Conservation (phyloP, 2,113 vertebrate species). For the Otis tarda region DNA sequence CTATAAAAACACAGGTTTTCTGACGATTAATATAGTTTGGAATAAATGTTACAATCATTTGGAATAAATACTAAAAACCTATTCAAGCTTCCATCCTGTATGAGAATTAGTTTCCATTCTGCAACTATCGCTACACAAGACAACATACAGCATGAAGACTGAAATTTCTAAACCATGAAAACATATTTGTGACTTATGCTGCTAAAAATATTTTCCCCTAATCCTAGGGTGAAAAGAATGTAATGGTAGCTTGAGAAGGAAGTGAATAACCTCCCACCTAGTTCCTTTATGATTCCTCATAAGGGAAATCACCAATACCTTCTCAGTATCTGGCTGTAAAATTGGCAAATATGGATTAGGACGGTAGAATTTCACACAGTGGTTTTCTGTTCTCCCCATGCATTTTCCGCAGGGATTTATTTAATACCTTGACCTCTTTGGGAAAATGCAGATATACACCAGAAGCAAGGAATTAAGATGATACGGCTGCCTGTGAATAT, state of each 20-base stretch:
- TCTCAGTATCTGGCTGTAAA: background rate
- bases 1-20: background rate
- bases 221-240: background rate
- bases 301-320: background rate
- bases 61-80: background rate
- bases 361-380: conserved; percentile 28
- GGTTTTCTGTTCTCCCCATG: background rate
- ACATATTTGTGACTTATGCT: background rate
- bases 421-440: conserved; percentile 39
- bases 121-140: background rate
- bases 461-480: conserved; percentile 47
- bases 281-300: background rate
- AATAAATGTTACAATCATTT: background rate
- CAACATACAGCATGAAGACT: background rate
- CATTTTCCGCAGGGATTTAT: conserved; percentile 47
- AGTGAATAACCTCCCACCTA: background rate
- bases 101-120: background rate
- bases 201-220: background rate
- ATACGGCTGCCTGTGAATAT: background rate
- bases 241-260: background rate
- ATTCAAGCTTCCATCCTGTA: background rate
- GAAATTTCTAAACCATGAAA: background rate
- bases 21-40: background rate
- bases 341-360: conserved; percentile 36
- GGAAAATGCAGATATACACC: conserved; percentile 35